Conservation (phyloP, 2,888 invertebrate genomes). For the Philonicus albiceps region DNA sequence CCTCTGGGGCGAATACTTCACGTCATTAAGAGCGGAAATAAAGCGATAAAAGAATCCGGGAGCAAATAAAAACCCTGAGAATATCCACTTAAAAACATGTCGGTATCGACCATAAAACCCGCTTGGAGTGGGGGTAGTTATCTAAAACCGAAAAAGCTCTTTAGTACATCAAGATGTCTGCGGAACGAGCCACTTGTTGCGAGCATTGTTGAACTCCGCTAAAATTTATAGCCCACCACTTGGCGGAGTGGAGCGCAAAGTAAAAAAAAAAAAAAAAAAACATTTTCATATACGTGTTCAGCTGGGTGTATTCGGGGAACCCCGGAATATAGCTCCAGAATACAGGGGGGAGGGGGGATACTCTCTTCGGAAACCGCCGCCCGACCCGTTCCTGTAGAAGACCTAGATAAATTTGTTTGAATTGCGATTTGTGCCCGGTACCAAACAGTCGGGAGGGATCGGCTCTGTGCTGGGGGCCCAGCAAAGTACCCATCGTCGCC, state of each 20-base stretch:
- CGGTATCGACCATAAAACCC: conserved; percentile 41
- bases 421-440: conserved; percentile 7
- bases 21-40: conserved; percentile 32
- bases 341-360: neutral
- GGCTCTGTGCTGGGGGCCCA: neutral
- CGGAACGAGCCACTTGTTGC: conserved; percentile 59
- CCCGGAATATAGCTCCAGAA: neutral
- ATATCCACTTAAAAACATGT: conserved; percentile 39
- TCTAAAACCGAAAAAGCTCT: conserved; percentile 49
- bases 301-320: neutral
- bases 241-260: neutral
- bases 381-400: neutral
- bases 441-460: neutral
- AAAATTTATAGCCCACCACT: conserved; percentile 59
- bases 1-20: neutral
- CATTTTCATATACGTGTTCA: conserved; percentile 16
- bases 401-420: conserved; percentile 37
- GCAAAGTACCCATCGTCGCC: neutral
- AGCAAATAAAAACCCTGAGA: conserved; percentile 29
- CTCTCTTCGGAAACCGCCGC: neutral
- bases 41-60: conserved; percentile 17
- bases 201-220: conserved; percentile 62
- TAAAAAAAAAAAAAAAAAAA: conserved; percentile 37
- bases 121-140: conserved; percentile 39
- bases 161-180: conserved; percentile 50